Percentiles rank a stretch among this genome's conserved stretches.
Evolutionary conservation across 2,113 vertebrate genomes (phyloP).

Genomic region (Melanerpes formicivorus): DNA sequence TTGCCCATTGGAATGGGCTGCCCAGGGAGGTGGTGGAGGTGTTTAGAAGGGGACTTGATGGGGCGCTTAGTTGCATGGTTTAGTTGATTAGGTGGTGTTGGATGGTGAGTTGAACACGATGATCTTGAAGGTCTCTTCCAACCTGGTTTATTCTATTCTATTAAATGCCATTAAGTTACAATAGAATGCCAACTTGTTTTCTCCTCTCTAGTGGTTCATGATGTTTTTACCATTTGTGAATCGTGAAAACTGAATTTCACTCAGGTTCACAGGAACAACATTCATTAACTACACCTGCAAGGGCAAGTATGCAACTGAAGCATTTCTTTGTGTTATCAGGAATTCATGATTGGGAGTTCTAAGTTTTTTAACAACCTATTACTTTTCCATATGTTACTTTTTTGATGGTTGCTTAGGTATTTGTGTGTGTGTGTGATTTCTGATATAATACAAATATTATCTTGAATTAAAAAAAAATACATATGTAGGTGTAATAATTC

Average conservation of each 20-base stretch:
- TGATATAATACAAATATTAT: background rate
- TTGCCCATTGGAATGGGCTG: too few relatives aligned
- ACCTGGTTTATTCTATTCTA: too few relatives aligned
- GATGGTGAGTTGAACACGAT: too few relatives aligned
- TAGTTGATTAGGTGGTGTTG: too few relatives aligned
- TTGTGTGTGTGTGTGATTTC: background rate
- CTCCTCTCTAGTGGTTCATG: background rate
- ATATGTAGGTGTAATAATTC: background rate
- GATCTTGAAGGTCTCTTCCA: too few relatives aligned
- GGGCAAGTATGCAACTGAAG: background rate
- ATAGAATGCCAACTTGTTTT: constrained; percentile 30
- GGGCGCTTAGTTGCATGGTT: too few relatives aligned
- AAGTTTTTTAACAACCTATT: background rate
- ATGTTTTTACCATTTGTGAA: background rate
- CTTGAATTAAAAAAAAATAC: background rate
- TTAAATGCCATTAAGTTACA: constrained; percentile 19
- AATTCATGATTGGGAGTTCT: background rate
- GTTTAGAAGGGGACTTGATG: too few relatives aligned
- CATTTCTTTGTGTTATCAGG: background rate
- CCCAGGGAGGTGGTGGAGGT: too few relatives aligned
- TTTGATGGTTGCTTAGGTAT: background rate
- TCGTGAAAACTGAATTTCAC: constrained; percentile 32
- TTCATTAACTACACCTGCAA: constrained; percentile 30
- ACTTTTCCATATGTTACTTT: background rate
- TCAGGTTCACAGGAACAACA: background rate